phyloP scores from a whole-genome alignment of 1,140 invertebrate genomes.

The Hylyphantes graminicola region DNA sequence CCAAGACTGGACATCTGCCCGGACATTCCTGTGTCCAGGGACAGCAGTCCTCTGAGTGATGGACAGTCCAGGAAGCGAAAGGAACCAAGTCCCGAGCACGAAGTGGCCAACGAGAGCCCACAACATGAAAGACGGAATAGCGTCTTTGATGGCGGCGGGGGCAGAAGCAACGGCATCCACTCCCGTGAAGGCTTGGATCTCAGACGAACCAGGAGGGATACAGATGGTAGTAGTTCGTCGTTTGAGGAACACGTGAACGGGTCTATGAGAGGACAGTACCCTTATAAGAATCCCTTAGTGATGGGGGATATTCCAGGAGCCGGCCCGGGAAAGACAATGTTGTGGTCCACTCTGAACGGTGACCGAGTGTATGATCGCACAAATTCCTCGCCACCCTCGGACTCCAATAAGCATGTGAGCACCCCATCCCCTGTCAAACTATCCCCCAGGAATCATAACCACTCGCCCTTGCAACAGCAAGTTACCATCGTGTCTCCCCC shows the following conservation, averaged over 20 bases:
- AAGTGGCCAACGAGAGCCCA: constrained; percentile 32
- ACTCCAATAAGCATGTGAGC: constrained; percentile 12
- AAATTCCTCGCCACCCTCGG: constrained; percentile 37
- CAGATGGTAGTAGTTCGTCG: constrained; percentile 11
- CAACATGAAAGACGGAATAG: constrained; percentile 49
- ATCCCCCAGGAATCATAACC: constrained; percentile 3
- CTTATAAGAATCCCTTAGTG: constrained; percentile 36
- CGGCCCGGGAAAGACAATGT: constrained; percentile 48
- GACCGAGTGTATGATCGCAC: constrained; percentile 41
- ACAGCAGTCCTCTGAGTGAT: constrained; percentile 13
- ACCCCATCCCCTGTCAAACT: constrained; percentile 27
- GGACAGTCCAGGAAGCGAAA: constrained; percentile 1
- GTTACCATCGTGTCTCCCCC: constrained; percentile 26
- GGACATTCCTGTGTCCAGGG: constrained; percentile 9
- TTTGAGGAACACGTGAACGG: constrained; percentile 24
- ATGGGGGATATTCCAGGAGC: constrained; percentile 51
- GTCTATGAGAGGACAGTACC: background rate
- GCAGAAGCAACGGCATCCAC: constrained; percentile 4
- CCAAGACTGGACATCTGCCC: constrained; percentile 30
- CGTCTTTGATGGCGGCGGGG: constrained; percentile 50
- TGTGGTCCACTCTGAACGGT: constrained; percentile 22
- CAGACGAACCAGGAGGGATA: constrained; percentile 38
- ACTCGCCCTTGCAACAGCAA: constrained; percentile 24
- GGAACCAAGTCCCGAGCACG: background rate
- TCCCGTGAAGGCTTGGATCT: constrained; percentile 37